Percentiles rank a stretch among this genome's conserved stretches.
Evolutionary conservation across 30 jellyfish, hydroid and myxozoan species (phyloP).

Genomic region (Cassiopea xamachana): DNA sequence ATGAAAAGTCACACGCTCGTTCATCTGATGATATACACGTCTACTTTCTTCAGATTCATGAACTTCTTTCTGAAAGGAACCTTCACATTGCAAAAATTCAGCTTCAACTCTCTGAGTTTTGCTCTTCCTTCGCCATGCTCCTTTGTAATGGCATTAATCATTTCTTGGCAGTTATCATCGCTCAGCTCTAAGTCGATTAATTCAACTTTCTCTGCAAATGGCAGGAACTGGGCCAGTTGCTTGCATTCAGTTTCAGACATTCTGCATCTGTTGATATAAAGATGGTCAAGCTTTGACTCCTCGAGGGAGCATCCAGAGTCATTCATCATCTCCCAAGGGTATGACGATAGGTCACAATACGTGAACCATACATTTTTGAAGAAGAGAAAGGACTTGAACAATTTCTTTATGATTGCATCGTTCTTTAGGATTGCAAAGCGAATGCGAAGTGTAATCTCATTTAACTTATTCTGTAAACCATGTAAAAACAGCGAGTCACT

Average conservation of each 20-base stretch:
- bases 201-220: conserved; percentile 11
- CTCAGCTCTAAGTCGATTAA: not conserved
- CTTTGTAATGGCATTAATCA: not conserved
- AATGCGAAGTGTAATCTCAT: conserved; percentile 4
- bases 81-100: conserved; percentile 1
- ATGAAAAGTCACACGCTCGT: too few relatives aligned
- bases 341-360: not conserved
- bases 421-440: conserved; percentile 1
- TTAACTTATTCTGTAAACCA: not conserved
- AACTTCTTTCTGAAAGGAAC: not conserved
- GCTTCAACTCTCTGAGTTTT: conserved; percentile 1
- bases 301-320: not conserved
- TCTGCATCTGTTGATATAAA: not conserved
- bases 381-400: not conserved
- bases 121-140: conserved; percentile 19
- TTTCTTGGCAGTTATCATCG: not conserved
- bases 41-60: conserved; percentile 22
- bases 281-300: conserved; percentile 16
- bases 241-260: not conserved
- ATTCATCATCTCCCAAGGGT: conserved; percentile 6
- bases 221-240: conserved; percentile 4
- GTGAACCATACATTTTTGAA: conserved; percentile 20
- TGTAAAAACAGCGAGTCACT: not conserved
- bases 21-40: conserved; percentile 6
- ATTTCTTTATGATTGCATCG: not conserved